Conservation (phyloP, 2,797 vertebrate species). For the Brachyrhaphis roseni region DNA sequence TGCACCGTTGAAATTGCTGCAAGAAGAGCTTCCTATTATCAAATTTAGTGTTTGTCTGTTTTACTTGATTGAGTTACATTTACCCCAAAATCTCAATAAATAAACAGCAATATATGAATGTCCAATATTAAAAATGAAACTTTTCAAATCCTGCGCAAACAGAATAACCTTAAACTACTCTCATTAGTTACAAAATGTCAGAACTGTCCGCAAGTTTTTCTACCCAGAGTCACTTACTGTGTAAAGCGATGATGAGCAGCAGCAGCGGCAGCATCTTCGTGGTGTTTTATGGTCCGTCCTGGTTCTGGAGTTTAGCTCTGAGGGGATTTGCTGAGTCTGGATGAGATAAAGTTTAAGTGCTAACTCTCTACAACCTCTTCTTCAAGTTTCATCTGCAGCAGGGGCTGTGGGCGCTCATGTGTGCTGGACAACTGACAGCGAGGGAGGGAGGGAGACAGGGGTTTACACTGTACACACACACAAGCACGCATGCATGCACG, state of each 20-base stretch:
- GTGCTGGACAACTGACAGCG: constrained; percentile 29
- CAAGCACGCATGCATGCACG: not conserved
- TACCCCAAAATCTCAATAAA: not conserved
- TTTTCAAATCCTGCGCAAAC: not conserved
- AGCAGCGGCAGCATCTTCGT: constrained; percentile 50
- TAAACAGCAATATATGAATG: not conserved
- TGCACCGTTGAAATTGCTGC: not conserved
- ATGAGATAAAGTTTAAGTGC: constrained; percentile 23
- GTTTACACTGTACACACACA: not conserved
- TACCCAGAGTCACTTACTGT: constrained; percentile 56
- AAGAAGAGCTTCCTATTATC: not conserved
- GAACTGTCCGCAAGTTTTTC: not conserved
- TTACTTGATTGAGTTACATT: not conserved
- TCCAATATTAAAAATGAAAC: not conserved
- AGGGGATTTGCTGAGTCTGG: constrained; percentile 15
- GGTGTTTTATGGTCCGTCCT: constrained; percentile 11
- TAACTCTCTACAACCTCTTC: constrained; percentile 38
- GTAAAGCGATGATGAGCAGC: constrained; percentile 63
- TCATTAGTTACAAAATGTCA: not conserved
- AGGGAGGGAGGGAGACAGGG: constrained; percentile 14
- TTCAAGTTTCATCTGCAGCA: constrained; percentile 39
- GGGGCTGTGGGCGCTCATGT: constrained; percentile 3
- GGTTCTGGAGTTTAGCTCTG: constrained; percentile 2
- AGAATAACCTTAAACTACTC: not conserved
- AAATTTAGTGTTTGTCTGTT: not conserved